Percentiles rank a stretch among this genome's conserved stretches.
Conservation (phyloP, 2,888 invertebrate species). For the Teinopalpus imperialis region DNA sequence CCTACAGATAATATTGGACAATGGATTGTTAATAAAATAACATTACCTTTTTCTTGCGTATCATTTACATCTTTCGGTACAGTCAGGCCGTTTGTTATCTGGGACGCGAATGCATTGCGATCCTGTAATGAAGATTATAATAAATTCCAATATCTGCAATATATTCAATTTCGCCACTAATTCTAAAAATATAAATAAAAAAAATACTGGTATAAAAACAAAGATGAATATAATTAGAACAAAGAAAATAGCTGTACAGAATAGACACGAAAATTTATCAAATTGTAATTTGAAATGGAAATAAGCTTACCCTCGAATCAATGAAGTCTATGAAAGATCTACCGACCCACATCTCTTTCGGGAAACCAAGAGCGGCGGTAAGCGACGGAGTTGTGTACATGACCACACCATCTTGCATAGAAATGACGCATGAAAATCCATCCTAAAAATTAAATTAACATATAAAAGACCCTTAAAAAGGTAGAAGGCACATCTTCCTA, state of each 20-base stretch:
- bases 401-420: slow-evolving; percentile 91
- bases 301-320: slow-evolving; percentile 87
- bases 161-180: too few species aligned
- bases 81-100: slow-evolving; percentile 86
- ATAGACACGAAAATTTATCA: too few species aligned
- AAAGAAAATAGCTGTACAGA: too few species aligned
- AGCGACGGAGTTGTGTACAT: slow-evolving; percentile 88
- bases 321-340: slow-evolving; percentile 93
- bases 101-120: slow-evolving; percentile 87
- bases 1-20: too few species aligned
- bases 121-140: slow-evolving; percentile 76
- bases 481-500: too few species aligned
- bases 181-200: too few species aligned
- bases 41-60: slow-evolving; percentile 53
- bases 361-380: slow-evolving; percentile 87
- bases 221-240: too few species aligned
- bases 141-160: too few species aligned
- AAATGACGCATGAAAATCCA: slow-evolving; percentile 90
- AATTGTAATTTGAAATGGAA: too few species aligned
- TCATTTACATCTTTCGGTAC: slow-evolving; percentile 69
- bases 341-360: slow-evolving; percentile 92
- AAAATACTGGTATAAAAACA: too few species aligned
- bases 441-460: slow-evolving; percentile 69
- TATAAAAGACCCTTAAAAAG: too few species aligned
- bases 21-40: slow-evolving; percentile 30